These are phyloP conservation scores for Pheosia tremula DNA, from an alignment of 2,888 invertebrate genomes.

Conservation along the genomic window DNA sequence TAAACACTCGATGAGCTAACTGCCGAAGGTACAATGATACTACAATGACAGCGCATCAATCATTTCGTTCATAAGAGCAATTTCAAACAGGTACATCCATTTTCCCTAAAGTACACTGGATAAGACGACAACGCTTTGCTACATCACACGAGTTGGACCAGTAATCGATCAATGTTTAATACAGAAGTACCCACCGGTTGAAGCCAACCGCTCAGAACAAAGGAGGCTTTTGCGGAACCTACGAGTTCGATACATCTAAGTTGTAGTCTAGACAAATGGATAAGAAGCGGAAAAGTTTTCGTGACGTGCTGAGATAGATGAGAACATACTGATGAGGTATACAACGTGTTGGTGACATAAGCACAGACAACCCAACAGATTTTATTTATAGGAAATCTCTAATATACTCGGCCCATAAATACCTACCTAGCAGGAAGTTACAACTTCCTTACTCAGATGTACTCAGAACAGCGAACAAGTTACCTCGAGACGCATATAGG, in stretches of 20 bases:
- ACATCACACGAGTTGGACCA: conserved; percentile 23
- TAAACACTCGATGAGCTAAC: not conserved
- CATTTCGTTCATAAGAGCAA: not conserved
- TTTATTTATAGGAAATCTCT: too few species aligned
- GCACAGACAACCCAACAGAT: too few species aligned
- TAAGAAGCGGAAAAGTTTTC: not conserved
- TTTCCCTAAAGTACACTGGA: not conserved
- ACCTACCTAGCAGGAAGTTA: not conserved
- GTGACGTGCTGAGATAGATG: not conserved
- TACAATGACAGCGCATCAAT: not conserved
- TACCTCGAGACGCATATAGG: not conserved
- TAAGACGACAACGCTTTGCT: conserved; percentile 10
- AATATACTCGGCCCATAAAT: not conserved
- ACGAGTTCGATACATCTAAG: not conserved
- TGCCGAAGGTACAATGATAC: not conserved
- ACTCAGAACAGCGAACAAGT: not conserved
- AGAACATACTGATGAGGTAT: not conserved
- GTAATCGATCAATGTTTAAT: conserved; percentile 21
- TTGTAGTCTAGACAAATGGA: conserved; percentile 5
- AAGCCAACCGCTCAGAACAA: not conserved
- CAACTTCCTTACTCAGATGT: not conserved
- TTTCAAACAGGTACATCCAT: not conserved
- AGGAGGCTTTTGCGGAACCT: conserved; percentile 1
- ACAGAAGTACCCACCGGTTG: not conserved
- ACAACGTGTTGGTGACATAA: too few species aligned